Evolutionary conservation across 37 sponge, comb jelly and placozoan genomes (phyloP).

Genomic region (Theonella swinhoei): DNA sequence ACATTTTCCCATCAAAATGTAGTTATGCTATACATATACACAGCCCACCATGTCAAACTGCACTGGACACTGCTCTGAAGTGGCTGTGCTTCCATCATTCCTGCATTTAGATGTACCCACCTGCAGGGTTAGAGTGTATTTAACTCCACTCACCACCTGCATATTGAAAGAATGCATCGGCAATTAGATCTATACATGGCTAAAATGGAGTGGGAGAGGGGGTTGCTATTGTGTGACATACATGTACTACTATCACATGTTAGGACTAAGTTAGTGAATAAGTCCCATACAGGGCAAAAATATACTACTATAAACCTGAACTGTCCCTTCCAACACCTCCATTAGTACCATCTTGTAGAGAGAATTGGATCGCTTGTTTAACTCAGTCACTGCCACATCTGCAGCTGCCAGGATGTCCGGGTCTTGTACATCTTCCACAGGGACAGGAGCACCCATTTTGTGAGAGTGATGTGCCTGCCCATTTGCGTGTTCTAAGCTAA

Average conservation of each 20-base stretch:
- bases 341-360: slow-evolving; percentile 1
- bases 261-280: too few species aligned
- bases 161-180: not conserved
- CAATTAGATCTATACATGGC: too few species aligned
- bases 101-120: slow-evolving; percentile 17
- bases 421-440: not conserved
- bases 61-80: slow-evolving; percentile 12
- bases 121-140: not conserved
- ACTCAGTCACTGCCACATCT: slow-evolving; percentile 7
- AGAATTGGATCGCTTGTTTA: slow-evolving; percentile 12
- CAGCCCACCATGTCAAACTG: not conserved
- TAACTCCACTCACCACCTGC: slow-evolving; percentile 26
- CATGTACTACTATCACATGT: too few species aligned
- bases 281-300: not conserved
- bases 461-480: not conserved
- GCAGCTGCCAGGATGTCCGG: slow-evolving; percentile 1
- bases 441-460: not conserved
- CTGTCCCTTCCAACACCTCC: not conserved
- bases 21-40: too few species aligned
- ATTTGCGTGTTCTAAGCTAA: not conserved
- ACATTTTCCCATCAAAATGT: too few species aligned
- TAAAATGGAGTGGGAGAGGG: too few species aligned
- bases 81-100: slow-evolving; percentile 3
- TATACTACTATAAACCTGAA: slow-evolving; percentile 6
- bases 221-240: too few species aligned